A percentile compares a stretch with the other conserved stretches of the same genome.
Conservation (phyloP, 2,113 vertebrate species). For the Chionodraco myersi region DNA sequence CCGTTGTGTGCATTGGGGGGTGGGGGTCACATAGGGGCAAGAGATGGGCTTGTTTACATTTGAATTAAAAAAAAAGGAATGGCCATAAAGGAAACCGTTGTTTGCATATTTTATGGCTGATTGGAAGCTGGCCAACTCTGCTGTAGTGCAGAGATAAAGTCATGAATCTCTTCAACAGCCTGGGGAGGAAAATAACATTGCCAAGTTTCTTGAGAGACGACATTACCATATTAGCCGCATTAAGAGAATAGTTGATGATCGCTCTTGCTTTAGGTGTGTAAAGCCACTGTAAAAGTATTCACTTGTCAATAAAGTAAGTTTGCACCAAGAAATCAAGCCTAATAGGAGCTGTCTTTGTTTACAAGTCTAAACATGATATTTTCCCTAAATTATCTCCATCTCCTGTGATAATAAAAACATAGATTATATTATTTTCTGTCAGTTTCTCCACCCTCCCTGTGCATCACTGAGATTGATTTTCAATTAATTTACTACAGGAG, state of each 20-base stretch:
- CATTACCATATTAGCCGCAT: conserved; percentile 70
- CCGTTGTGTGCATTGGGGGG: neutral
- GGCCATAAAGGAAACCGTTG: conserved; percentile 44
- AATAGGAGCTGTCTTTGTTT: conserved; percentile 45
- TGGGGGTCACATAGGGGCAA: neutral
- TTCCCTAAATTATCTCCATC: conserved; percentile 50
- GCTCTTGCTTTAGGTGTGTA: conserved; percentile 56
- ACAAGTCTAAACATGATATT: conserved; percentile 46
- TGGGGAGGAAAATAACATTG: conserved; percentile 49
- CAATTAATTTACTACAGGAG: conserved; percentile 62
- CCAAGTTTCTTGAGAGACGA: conserved; percentile 51
- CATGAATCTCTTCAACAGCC: conserved; percentile 63
- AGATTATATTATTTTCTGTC: conserved; percentile 70
- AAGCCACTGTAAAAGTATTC: conserved; percentile 60
- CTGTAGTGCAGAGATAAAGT: conserved; percentile 43
- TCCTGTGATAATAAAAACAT: conserved; percentile 64
- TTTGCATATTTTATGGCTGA: conserved; percentile 52
- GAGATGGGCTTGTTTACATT: conserved; percentile 26
- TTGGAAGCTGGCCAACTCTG: conserved; percentile 52
- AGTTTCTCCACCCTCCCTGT: conserved; percentile 48
- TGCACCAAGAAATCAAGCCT: conserved; percentile 28
- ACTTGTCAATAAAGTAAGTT: conserved; percentile 51
- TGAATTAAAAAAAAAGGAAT: conserved; percentile 43
- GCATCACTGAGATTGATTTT: conserved; percentile 73
- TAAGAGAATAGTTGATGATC: conserved; percentile 57